A percentile compares a stretch with the other conserved stretches of the same genome.
phyloP scores from a whole-genome alignment of 2,888 invertebrate species.

The Incurvaria masculella region DNA sequence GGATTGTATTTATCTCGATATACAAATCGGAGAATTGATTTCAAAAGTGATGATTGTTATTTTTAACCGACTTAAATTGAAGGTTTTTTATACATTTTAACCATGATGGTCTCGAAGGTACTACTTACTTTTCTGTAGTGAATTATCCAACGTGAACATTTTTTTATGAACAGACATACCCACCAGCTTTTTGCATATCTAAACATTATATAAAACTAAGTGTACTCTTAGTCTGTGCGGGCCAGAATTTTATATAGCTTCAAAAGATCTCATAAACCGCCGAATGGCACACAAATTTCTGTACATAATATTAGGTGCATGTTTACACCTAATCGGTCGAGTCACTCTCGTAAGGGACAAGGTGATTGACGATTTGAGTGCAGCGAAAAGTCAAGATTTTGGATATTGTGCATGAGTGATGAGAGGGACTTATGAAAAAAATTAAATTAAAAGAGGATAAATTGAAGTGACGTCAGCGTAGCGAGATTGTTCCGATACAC shows the following conservation, averaged over 20 bases:
- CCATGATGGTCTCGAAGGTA: too few relatives aligned
- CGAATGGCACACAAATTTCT: constrained; percentile 11
- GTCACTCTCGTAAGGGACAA: neutral
- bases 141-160: neutral
- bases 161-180: neutral
- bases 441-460: too few relatives aligned
- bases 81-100: too few relatives aligned
- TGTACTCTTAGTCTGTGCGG: constrained; percentile 13
- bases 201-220: neutral
- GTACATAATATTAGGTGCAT: constrained; percentile 1
- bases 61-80: too few relatives aligned
- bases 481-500: too few relatives aligned
- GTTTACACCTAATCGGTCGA: neutral
- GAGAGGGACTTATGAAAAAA: neutral
- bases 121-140: too few relatives aligned
- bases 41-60: too few relatives aligned
- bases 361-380: neutral
- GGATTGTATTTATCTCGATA: too few relatives aligned
- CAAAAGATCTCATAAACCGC: constrained; percentile 44
- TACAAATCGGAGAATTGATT: too few relatives aligned
- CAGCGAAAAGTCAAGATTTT: neutral
- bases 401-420: neutral
- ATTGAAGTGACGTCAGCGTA: too few relatives aligned
- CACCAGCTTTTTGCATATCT: neutral
- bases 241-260: constrained; percentile 31